A percentile compares a stretch with the other conserved stretches of the same genome.
These are phyloP conservation scores for Heliconius hermathena DNA, from an alignment of 1,140 invertebrate genomes.

Conservation along the genomic window DNA sequence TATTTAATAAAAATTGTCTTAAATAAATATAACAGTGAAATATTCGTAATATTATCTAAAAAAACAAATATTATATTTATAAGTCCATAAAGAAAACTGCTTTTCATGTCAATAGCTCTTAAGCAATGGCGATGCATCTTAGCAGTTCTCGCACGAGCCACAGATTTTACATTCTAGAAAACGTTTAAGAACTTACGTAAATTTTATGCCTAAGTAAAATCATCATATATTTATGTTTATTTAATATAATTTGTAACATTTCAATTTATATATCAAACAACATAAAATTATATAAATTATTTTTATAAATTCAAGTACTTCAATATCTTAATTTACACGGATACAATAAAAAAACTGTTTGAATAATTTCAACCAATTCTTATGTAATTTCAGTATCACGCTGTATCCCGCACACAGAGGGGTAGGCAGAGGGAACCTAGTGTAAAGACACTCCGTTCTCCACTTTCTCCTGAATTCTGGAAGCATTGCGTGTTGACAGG, in stretches of 20 bases:
- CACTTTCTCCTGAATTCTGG: too few species aligned
- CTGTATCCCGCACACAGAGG: too few species aligned
- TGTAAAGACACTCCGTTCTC: too few species aligned
- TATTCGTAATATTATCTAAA: neutral
- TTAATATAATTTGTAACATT: too few species aligned
- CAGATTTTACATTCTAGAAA: neutral
- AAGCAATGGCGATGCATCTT: conserved; percentile 7
- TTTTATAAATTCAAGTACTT: neutral
- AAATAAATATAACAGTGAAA: neutral
- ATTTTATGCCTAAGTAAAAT: neutral
- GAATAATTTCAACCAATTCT: too few species aligned
- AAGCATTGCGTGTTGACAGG: too few species aligned
- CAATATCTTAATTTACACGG: neutral
- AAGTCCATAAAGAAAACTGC: neutral
- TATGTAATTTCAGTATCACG: too few species aligned
- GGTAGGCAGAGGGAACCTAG: too few species aligned
- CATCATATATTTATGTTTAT: too few species aligned
- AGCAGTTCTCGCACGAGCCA: neutral
- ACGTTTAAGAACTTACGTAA: neutral
- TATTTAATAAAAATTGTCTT: neutral
- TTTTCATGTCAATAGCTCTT: conserved; percentile 7
- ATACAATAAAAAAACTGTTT: too few species aligned
- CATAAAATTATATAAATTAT: too few species aligned
- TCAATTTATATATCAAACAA: too few species aligned
- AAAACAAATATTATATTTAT: neutral